phyloP scores from a whole-genome alignment of 2,888 invertebrate genomes.

The Epiblema foenella region DNA sequence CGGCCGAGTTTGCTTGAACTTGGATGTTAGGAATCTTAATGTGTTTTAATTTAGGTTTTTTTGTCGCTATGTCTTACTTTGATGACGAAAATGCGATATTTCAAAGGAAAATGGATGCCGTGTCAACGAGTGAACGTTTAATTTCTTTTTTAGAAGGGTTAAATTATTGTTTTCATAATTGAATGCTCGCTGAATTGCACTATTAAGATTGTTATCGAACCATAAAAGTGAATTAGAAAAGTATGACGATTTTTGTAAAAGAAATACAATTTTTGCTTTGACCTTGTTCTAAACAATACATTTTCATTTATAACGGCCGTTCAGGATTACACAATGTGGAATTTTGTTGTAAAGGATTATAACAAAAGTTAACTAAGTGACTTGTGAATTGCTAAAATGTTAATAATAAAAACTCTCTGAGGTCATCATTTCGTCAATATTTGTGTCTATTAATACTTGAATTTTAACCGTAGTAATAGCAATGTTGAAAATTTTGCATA shows the following conservation, averaged over 20 bases:
- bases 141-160: slow-evolving; percentile 48
- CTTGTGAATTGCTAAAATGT: background rate
- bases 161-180: slow-evolving; percentile 47
- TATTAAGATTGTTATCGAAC: slow-evolving; percentile 40
- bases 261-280: slow-evolving; percentile 8
- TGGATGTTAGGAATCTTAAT: slow-evolving; percentile 43
- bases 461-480: background rate
- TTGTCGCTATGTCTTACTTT: slow-evolving; percentile 36
- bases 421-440: too few species aligned
- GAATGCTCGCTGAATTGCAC: slow-evolving; percentile 43
- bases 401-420: background rate
- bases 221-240: slow-evolving; percentile 34
- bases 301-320: background rate
- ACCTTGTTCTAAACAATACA: slow-evolving; percentile 12
- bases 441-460: background rate
- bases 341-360: background rate
- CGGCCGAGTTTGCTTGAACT: slow-evolving; percentile 52
- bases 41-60: slow-evolving; percentile 47
- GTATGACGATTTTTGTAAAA: slow-evolving; percentile 18
- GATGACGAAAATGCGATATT: slow-evolving; percentile 45
- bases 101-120: slow-evolving; percentile 48
- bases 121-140: slow-evolving; percentile 39
- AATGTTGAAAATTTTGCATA: background rate
- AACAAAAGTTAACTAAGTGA: background rate
- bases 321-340: background rate